A percentile compares a stretch with the other conserved stretches of the same genome.
phyloP scores from a whole-genome alignment of 64 coral and sea anemone species.

The Dendrophyllia cribrosa region DNA sequence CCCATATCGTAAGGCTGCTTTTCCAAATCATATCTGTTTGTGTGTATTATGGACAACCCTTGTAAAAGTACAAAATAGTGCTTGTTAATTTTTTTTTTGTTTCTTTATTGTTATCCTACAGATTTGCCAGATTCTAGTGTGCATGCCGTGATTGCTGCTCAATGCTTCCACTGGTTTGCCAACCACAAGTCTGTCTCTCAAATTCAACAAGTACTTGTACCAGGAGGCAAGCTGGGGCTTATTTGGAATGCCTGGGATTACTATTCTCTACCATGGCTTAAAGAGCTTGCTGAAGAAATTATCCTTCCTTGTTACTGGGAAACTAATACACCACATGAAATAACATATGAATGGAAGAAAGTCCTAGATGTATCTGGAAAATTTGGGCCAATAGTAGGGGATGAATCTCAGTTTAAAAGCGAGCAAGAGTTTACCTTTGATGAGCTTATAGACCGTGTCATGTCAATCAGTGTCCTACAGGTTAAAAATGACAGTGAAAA shows the following conservation, averaged over 20 bases:
- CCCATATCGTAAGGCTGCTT: too few relatives aligned
- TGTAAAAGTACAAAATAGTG: too few relatives aligned
- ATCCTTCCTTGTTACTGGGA: neutral
- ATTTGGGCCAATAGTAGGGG: conserved; percentile 1
- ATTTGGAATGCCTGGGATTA: conserved; percentile 16
- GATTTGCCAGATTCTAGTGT: conserved; percentile 26
- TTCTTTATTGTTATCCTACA: neutral
- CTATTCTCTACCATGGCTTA: conserved; percentile 2
- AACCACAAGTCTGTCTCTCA: conserved; percentile 33
- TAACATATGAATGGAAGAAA: neutral
- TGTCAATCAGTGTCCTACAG: neutral
- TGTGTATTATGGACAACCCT: too few relatives aligned
- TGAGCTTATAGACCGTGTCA: neutral
- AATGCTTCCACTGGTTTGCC: conserved; percentile 48
- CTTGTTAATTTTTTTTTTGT: neutral
- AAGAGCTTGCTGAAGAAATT: conserved; percentile 7
- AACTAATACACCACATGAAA: neutral
- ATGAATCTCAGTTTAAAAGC: neutral
- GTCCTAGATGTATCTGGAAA: neutral
- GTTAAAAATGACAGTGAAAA: neutral
- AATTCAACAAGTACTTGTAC: conserved; percentile 32
- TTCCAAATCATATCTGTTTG: too few relatives aligned
- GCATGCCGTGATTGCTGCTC: conserved; percentile 41
- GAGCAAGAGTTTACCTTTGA: neutral
- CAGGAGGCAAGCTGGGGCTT: conserved; percentile 37